Conservation (phyloP, 2,113 vertebrate species). For the Montifringilla adamsi region DNA sequence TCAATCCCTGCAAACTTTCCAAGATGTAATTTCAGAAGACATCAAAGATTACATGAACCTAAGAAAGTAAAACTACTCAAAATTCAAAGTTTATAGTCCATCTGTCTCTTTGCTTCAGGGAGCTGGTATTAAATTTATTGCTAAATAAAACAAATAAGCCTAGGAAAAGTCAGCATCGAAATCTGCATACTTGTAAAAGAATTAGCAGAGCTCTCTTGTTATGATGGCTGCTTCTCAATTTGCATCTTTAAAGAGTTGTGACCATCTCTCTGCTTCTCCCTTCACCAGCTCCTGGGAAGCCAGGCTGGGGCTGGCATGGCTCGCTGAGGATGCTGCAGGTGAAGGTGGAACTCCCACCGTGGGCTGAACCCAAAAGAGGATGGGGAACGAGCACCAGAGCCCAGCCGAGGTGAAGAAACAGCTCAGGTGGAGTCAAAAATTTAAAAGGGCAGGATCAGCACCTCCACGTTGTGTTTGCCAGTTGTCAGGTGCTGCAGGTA, state of each 20-base stretch:
- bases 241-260: slow-evolving; percentile 83
- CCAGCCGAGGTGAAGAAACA: not conserved
- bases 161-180: slow-evolving; percentile 60
- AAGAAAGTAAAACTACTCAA: slow-evolving; percentile 69
- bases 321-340: not conserved
- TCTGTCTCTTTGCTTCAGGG: slow-evolving; percentile 78
- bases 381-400: not conserved
- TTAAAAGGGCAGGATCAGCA: not conserved
- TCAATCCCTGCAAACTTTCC: slow-evolving; percentile 64
- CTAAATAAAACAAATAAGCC: slow-evolving; percentile 81
- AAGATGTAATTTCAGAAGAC: slow-evolving; percentile 72
- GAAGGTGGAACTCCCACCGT: not conserved
- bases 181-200: slow-evolving; percentile 75
- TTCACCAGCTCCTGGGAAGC: not conserved
- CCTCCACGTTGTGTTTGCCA: accelerated
- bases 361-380: not conserved
- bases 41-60: slow-evolving; percentile 63
- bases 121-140: slow-evolving; percentile 77
- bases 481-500: not conserved
- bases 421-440: not conserved
- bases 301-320: not conserved
- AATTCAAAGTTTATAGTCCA: slow-evolving; percentile 80
- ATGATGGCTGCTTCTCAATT: slow-evolving; percentile 80
- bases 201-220: slow-evolving; percentile 71
- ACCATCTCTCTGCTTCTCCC: slow-evolving; percentile 52